Evolutionary conservation across 2,888 invertebrate species (phyloP).

Genomic region (Allolobophora icterica): DNA sequence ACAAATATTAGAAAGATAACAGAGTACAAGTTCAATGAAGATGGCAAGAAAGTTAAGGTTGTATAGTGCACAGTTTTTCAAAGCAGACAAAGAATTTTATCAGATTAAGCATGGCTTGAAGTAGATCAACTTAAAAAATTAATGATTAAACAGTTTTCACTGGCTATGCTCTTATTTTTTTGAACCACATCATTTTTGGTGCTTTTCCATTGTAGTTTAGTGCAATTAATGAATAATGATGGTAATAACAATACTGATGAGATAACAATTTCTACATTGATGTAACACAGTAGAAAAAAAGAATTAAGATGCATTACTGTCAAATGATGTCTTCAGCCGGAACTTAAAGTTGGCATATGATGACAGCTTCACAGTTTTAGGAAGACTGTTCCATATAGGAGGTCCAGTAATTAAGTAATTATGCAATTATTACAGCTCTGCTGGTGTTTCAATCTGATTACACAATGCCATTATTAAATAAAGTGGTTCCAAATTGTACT

Average conservation of each 20-base stretch:
- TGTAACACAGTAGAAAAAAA: neutral
- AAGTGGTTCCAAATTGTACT: neutral
- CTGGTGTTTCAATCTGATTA: no score
- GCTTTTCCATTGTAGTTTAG: no score
- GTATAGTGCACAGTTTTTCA: neutral
- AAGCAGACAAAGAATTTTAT: neutral
- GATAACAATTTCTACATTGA: neutral
- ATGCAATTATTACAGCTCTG: no score
- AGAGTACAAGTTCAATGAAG: slow-evolving; percentile 88
- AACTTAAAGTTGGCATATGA: neutral
- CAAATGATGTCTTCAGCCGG: neutral
- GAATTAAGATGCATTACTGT: no score
- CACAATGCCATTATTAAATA: no score
- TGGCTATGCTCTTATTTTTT: neutral
- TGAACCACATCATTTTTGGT: neutral
- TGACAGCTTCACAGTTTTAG: neutral
- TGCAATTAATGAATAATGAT: no score
- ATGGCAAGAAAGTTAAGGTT: slow-evolving; percentile 81
- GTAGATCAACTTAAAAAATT: no score
- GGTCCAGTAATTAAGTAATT: no score
- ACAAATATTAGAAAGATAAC: slow-evolving; percentile 85
- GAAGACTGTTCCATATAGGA: neutral
- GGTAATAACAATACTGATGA: no score
- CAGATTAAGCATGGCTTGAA: neutral
- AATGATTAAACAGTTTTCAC: no score